These are phyloP conservation scores for Theodoxus fluviatilis DNA, from an alignment of 2,888 invertebrate genomes.

Conservation along the genomic window DNA sequence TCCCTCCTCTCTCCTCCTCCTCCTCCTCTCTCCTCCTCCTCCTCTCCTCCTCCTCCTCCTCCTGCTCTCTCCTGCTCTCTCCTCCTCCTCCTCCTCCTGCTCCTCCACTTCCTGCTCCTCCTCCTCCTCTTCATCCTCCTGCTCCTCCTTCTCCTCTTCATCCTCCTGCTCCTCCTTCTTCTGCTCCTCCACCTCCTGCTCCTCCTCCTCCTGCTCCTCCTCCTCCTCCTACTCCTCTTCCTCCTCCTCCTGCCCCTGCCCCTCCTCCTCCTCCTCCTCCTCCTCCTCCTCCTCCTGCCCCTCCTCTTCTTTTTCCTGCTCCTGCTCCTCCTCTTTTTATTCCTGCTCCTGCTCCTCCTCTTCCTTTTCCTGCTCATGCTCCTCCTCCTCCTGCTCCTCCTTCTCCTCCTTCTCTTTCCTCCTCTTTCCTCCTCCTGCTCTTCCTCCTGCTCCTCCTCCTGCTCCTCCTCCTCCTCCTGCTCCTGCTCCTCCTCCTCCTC, in stretches of 20 bases:
- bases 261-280: slow-evolving; percentile 2
- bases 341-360: slow-evolving; percentile 22
- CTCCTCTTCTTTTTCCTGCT: not conserved
- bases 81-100: not conserved
- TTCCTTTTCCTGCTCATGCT: slow-evolving; percentile 18
- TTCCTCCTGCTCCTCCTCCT: slow-evolving; percentile 9
- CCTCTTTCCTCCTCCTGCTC: too few relatives aligned
- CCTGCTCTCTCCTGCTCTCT: not conserved
- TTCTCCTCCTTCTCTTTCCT: not conserved
- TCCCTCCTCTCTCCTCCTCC: not conserved
- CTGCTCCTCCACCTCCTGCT: not conserved
- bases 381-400: slow-evolving; percentile 14
- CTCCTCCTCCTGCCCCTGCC: not conserved
- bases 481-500: not conserved
- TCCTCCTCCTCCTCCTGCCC: not conserved
- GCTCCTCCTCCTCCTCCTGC: not conserved
- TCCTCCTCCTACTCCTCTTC: slow-evolving; percentile 25
- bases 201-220: not conserved
- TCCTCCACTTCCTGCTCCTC: slow-evolving; percentile 1
- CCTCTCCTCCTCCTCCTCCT: not conserved
- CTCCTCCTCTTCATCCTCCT: slow-evolving; percentile 10
- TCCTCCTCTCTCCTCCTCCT: not conserved
- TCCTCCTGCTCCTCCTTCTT: not conserved
- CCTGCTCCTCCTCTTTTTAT: slow-evolving; percentile 22
- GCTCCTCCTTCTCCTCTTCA: not conserved